Percentiles rank a stretch among this genome's conserved stretches.
These are phyloP conservation scores for Nemoura dubitans DNA, from an alignment of 2,888 invertebrate species.

Conservation along the genomic window DNA sequence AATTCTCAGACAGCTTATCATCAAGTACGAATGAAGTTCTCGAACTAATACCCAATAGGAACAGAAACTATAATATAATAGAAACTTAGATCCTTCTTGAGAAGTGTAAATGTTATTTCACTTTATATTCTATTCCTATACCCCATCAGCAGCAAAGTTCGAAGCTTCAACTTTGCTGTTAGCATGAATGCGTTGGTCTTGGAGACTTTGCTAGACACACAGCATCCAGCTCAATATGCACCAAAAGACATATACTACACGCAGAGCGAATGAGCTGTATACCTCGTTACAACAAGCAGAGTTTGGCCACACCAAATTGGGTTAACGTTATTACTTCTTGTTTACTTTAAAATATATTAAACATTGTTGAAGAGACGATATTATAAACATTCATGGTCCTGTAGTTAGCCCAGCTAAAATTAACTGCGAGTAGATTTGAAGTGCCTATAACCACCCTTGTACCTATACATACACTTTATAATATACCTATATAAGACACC, in stretches of 20 bases:
- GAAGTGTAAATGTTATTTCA: constrained; percentile 7
- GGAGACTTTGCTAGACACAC: no score
- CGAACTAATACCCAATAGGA: not conserved
- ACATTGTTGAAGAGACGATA: not conserved
- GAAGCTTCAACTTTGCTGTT: not conserved
- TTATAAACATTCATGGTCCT: not conserved
- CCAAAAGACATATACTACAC: no score
- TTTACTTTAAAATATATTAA: not conserved
- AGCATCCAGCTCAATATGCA: no score
- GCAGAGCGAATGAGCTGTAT: not conserved
- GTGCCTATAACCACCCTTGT: not conserved
- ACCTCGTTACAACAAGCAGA: not conserved
- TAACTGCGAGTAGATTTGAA: not conserved
- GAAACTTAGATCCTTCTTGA: not conserved
- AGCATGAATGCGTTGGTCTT: not conserved
- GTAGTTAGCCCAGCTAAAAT: not conserved
- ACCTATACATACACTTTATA: no score
- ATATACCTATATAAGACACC: no score
- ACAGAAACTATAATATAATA: not conserved
- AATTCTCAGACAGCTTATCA: no score
- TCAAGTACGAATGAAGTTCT: not conserved
- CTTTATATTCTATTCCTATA: not conserved
- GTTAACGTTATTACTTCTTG: not conserved
- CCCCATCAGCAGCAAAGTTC: not conserved
- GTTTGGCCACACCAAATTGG: no score